phyloP scores from a whole-genome alignment of 2,797 vertebrate species.

The Gallirallus australis region DNA sequence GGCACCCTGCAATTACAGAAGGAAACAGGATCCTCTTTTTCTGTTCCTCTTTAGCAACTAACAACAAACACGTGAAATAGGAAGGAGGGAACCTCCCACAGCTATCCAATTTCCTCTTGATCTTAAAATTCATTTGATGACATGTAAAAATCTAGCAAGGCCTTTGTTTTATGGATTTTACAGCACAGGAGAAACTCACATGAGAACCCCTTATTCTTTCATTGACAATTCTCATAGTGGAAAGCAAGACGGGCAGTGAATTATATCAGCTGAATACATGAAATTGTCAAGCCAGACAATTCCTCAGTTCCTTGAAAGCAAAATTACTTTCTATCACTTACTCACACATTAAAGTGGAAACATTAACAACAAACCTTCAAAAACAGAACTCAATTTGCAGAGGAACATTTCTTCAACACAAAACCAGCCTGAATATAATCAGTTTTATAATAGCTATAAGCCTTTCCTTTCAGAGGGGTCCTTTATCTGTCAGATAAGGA shows the following conservation, averaged over 20 bases:
- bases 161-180: neutral
- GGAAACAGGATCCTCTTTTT: neutral
- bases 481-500: slow-evolving; percentile 36
- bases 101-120: neutral
- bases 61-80: neutral
- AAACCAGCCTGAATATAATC: neutral
- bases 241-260: neutral
- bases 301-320: neutral
- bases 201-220: neutral
- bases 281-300: neutral
- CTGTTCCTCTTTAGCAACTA: neutral
- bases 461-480: neutral
- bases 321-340: neutral
- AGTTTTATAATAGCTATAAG: neutral
- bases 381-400: neutral
- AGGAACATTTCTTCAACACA: neutral
- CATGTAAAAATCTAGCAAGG: neutral
- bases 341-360: neutral
- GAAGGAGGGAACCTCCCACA: neutral
- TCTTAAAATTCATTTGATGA: neutral
- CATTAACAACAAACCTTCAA: neutral
- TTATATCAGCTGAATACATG: neutral
- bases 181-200: neutral
- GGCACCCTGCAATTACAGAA: neutral
- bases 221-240: neutral